Evolutionary conservation across 2,888 invertebrate genomes (phyloP).

Genomic region (Apotomis capreana): DNA sequence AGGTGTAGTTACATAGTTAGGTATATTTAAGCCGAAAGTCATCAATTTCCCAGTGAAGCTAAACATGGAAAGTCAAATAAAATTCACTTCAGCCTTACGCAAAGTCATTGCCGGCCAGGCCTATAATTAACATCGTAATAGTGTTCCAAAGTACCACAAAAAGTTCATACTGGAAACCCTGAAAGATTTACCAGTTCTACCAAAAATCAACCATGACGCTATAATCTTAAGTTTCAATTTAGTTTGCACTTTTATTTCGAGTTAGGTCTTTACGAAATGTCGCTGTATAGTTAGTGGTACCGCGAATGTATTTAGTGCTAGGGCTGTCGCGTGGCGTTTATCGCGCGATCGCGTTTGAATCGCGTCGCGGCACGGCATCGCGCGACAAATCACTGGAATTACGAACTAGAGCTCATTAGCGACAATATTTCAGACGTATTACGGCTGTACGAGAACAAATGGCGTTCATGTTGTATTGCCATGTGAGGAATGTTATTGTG

Average conservation of each 20-base stretch:
- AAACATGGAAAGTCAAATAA: conserved; percentile 52
- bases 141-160: conserved; percentile 44
- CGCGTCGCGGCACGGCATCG: conserved; percentile 37
- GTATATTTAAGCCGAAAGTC: conserved; percentile 27
- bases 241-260: background rate
- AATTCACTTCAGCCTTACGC: conserved; percentile 52
- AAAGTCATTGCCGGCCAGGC: conserved; percentile 46
- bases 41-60: conserved; percentile 39
- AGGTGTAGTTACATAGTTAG: background rate
- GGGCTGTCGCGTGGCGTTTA: conserved; percentile 39
- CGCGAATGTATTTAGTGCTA: conserved; percentile 35
- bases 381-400: conserved; percentile 72
- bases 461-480: conserved; percentile 29
- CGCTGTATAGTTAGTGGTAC: conserved; percentile 17
- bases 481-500: conserved; percentile 28
- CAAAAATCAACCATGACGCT: background rate
- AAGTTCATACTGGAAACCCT: conserved; percentile 32
- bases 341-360: conserved; percentile 37
- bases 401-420: conserved; percentile 70
- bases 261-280: conserved; percentile 16
- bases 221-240: background rate
- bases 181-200: conserved; percentile 2
- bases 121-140: conserved; percentile 55
- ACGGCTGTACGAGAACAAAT: conserved; percentile 47
- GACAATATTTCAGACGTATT: conserved; percentile 57